Evolutionary conservation across 2,113 vertebrate genomes (phyloP), one percentile per base, ranked within the genome.

Genomic region (Capra hircus): DNA sequence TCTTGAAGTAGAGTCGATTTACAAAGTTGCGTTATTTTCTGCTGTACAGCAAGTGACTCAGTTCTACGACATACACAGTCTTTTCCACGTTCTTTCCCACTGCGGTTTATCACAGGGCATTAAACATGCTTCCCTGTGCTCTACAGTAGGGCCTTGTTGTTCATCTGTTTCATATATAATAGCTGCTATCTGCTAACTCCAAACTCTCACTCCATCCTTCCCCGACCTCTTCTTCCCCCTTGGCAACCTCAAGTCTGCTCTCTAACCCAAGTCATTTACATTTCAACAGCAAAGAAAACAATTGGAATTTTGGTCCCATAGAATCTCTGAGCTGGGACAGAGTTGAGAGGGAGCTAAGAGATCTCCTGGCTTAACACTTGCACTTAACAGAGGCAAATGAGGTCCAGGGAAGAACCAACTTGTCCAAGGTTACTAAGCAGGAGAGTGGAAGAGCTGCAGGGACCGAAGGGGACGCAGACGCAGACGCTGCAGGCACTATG

Each of bases 401-500:
- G 45, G 55, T 53, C 0, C 3, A 19, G 40, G 62, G 59, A 28
- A 60, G 36, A 90, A 19, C 1, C 5, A 21, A 48, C 33, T 25
- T 17, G 78, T 55, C 71, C 28, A 1, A 28, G 40, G 64, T 81
- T 67, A 16, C 64, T 4, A 5, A 52, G 82, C 6, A 1, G 21
- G 67, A 10, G 9, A 14, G 23, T 5, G 10, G 67, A 14, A 33
- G 36, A 13, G 74, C 94, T 9, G 17, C 8, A 0, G 48, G 0
- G 9, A 23, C 21, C 0, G 6, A 21, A 45, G 33, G 12, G 0
- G 0, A 13, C 16, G 0, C 3, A 0, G 2, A 52, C 2, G 9
- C 3, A 4, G 25, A 28, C 6, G 78, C 43, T 0, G 43, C 27
- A 21, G 59, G 50, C 10, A 14, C 15, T 1, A 0, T 0, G 0